Evolutionary conservation across 2,113 vertebrate genomes (phyloP).

Genomic region (Paradoxurus hermaphroditus): DNA sequence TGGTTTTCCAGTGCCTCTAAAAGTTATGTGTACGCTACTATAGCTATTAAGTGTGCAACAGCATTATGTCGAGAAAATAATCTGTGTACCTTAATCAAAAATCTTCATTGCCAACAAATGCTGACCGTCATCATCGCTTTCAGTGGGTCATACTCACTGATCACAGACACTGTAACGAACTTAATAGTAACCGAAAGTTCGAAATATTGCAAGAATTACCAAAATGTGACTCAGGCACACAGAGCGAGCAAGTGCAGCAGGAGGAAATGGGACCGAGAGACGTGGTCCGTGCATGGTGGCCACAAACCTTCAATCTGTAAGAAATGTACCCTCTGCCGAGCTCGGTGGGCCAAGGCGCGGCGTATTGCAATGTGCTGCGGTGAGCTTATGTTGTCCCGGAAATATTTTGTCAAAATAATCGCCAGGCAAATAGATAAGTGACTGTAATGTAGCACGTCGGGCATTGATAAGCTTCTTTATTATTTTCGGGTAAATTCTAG

Average conservation of each 20-base stretch:
- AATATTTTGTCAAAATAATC: neutral
- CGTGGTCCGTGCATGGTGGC: neutral
- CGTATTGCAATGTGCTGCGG: neutral
- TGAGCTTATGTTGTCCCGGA: neutral
- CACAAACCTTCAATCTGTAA: neutral
- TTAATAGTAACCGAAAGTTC: neutral
- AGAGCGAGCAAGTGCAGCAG: neutral
- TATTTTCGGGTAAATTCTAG: neutral
- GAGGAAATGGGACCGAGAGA: neutral
- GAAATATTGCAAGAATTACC: neutral
- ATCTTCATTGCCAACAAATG: neutral
- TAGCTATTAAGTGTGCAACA: neutral
- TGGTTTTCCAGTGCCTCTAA: neutral
- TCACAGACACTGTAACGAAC: neutral
- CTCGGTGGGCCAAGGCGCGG: neutral
- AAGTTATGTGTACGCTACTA: neutral
- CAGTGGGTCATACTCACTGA: neutral
- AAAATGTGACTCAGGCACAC: neutral
- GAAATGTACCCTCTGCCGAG: neutral
- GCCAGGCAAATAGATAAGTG: neutral
- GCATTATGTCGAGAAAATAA: neutral
- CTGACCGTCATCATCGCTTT: neutral
- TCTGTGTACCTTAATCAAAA: neutral
- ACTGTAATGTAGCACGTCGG: neutral
- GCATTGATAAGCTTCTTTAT: neutral